Percentiles rank a stretch among this genome's conserved stretches.
These are phyloP conservation scores for Tor tambroides DNA, from an alignment of 2,113 vertebrate genomes.

Conservation along the genomic window DNA sequence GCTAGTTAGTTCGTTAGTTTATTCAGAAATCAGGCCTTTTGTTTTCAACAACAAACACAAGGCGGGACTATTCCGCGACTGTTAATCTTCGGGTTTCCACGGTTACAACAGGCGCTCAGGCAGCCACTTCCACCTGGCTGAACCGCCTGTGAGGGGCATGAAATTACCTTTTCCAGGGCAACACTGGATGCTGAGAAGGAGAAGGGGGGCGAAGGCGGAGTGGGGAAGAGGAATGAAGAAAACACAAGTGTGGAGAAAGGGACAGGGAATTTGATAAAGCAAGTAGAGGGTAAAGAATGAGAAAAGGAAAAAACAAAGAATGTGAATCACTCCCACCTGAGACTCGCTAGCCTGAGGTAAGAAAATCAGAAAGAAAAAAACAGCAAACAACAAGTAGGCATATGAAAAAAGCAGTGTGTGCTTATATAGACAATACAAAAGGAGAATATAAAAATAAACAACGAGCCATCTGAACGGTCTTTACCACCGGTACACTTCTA, in stretches of 20 bases:
- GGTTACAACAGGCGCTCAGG: slow-evolving; percentile 53
- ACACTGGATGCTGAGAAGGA: slow-evolving; percentile 19
- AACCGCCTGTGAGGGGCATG: slow-evolving; percentile 60
- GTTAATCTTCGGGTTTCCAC: slow-evolving; percentile 46
- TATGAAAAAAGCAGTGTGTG: background rate
- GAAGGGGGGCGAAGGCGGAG: background rate
- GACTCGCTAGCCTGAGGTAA: slow-evolving; percentile 13
- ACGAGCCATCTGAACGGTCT: background rate
- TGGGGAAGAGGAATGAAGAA: background rate
- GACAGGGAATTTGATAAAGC: slow-evolving; percentile 1
- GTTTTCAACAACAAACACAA: background rate
- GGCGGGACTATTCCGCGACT: background rate
- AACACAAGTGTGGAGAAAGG: slow-evolving; percentile 29
- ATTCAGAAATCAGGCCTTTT: background rate
- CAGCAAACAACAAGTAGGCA: background rate
- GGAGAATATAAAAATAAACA: slow-evolving; percentile 1
- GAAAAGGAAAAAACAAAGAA: background rate
- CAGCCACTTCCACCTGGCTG: slow-evolving; percentile 60
- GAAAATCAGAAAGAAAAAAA: background rate
- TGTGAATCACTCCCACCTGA: background rate
- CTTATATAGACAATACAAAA: background rate
- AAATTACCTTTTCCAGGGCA: slow-evolving; percentile 61
- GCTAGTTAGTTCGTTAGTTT: background rate
- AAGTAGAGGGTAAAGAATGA: slow-evolving; percentile 10
- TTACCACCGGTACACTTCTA: background rate